These are phyloP conservation scores for Thalassophryne amazonica DNA, from an alignment of 2,797 vertebrate genomes.

Conservation along the genomic window DNA sequence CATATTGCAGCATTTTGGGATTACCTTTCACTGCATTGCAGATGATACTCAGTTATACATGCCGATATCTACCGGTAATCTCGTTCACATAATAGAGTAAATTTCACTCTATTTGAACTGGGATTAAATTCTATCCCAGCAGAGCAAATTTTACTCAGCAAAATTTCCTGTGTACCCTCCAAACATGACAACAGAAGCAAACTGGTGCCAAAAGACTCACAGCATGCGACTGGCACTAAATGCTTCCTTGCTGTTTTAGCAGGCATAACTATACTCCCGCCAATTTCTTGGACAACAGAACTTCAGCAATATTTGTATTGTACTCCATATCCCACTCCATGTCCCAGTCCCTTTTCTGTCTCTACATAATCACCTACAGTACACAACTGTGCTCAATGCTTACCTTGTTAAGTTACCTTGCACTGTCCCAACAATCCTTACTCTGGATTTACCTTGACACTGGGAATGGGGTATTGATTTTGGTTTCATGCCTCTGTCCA, in stretches of 20 bases:
- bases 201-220: conserved; percentile 48
- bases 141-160: no score
- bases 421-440: background rate
- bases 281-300: conserved; percentile 52
- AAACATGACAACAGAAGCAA: conserved; percentile 50
- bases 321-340: conserved; percentile 8
- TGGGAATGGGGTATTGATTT: no score
- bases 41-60: no score
- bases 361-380: background rate
- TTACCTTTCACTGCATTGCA: no score
- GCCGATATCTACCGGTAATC: no score
- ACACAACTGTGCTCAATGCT: background rate
- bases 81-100: no score
- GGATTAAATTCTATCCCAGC: no score
- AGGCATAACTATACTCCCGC: conserved; percentile 28
- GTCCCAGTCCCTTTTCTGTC: conserved; percentile 7
- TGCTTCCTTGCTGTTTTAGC: conserved; percentile 48
- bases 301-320: conserved; percentile 46
- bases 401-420: background rate
- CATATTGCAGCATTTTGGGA: no score
- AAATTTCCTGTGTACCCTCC: no score
- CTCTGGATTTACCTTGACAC: no score
- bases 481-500: no score
- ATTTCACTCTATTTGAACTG: no score
- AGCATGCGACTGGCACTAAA: conserved; percentile 56